Conservation (phyloP, 2,797 vertebrate species). For the Cyprinodon diabolis region DNA sequence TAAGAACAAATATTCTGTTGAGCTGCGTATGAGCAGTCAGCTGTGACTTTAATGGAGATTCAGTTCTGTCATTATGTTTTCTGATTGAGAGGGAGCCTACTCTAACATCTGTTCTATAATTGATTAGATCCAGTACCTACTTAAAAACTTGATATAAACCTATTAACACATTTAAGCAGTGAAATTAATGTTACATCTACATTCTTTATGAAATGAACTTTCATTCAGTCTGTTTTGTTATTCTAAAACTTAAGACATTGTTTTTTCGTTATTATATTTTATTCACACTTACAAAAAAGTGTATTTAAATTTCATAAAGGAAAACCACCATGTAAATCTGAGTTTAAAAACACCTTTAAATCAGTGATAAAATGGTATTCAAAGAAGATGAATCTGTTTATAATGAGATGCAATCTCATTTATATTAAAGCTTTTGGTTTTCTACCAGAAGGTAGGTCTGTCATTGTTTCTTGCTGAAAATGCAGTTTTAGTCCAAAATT, state of each 20-base stretch:
- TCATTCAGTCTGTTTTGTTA: neutral
- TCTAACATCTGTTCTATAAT: slow-evolving; percentile 61
- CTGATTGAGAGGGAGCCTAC: slow-evolving; percentile 39
- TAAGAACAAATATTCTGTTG: slow-evolving; percentile 39
- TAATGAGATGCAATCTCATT: slow-evolving; percentile 65
- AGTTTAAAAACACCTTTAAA: slow-evolving; percentile 16
- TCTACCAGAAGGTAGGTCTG: slow-evolving; percentile 8
- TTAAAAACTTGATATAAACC: slow-evolving; percentile 53
- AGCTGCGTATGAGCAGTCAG: slow-evolving; percentile 58
- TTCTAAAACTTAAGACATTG: neutral
- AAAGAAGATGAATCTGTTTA: slow-evolving; percentile 58
- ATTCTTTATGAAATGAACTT: slow-evolving; percentile 13
- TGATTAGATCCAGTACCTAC: slow-evolving; percentile 55
- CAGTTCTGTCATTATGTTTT: slow-evolving; percentile 47
- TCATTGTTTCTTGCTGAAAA: slow-evolving; percentile 63
- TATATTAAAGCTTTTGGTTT: slow-evolving; percentile 56
- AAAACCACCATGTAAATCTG: slow-evolving; percentile 23
- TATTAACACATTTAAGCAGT: slow-evolving; percentile 44
- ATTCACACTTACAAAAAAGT: neutral
- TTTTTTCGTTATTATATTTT: slow-evolving; percentile 1
- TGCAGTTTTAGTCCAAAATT: slow-evolving; percentile 61
- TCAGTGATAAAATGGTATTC: slow-evolving; percentile 34
- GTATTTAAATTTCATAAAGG: slow-evolving; percentile 11
- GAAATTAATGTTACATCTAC: slow-evolving; percentile 15
- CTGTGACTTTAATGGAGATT: slow-evolving; percentile 59